phyloP scores from a whole-genome alignment of 2,888 invertebrate genomes.

The Philaethria dido region DNA sequence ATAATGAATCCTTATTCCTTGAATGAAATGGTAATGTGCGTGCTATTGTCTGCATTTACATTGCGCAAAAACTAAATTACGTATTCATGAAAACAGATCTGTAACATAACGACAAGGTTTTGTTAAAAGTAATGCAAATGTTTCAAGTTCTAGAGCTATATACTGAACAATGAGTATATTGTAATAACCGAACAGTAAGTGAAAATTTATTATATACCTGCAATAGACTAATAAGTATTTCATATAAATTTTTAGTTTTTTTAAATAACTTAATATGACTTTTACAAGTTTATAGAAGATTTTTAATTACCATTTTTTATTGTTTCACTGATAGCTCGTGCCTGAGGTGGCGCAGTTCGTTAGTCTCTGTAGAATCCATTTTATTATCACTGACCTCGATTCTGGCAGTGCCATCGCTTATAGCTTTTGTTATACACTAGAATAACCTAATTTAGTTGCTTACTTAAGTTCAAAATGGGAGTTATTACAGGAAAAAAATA shows the following conservation, averaged over 20 bases:
- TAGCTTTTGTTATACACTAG: slow-evolving; percentile 12
- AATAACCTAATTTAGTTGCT: slow-evolving; percentile 27
- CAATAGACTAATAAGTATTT: no score
- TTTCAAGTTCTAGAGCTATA: not conserved
- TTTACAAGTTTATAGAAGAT: not conserved
- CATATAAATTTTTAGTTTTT: not conserved
- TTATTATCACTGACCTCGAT: slow-evolving; percentile 46
- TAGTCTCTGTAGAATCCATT: slow-evolving; percentile 43
- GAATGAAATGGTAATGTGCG: not conserved
- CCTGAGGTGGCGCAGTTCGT: slow-evolving; percentile 42
- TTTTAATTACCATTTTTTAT: slow-evolving; percentile 21
- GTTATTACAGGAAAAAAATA: not conserved
- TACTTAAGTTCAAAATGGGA: not conserved
- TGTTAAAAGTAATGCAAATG: not conserved
- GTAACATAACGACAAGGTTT: not conserved
- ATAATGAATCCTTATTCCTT: not conserved
- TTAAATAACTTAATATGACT: not conserved
- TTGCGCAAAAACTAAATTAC: slow-evolving; percentile 8
- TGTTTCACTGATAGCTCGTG: slow-evolving; percentile 33
- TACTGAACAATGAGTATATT: not conserved
- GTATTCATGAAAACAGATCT: slow-evolving; percentile 13
- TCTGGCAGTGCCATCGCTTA: slow-evolving; percentile 37
- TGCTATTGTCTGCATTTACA: not conserved
- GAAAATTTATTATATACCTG: not conserved
- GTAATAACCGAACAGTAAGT: not conserved